phyloP scores from a whole-genome alignment of 2,113 vertebrate species.

The Aphelocoma coerulescens region DNA sequence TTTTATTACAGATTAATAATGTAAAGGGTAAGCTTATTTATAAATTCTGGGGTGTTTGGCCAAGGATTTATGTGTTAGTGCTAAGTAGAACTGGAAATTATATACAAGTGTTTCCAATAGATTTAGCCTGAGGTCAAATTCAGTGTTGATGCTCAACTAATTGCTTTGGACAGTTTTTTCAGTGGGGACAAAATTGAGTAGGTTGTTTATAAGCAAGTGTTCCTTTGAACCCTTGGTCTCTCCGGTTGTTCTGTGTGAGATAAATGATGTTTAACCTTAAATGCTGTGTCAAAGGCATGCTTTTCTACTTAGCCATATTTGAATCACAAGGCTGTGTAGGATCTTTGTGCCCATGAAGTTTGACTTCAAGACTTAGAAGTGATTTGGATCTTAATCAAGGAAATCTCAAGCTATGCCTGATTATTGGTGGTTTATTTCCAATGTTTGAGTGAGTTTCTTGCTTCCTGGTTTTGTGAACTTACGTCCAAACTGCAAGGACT shows the following conservation, averaged over 20 bases:
- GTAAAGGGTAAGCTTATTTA: background rate
- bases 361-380: background rate
- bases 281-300: background rate
- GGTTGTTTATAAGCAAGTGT: slow-evolving; percentile 35
- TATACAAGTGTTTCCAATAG: slow-evolving; percentile 1
- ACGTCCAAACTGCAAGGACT: background rate
- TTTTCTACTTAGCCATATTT: background rate
- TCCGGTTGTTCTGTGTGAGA: background rate
- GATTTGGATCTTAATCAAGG: background rate
- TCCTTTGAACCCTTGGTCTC: slow-evolving; percentile 23
- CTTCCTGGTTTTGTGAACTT: background rate
- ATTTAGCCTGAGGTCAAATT: background rate
- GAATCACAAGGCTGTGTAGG: background rate
- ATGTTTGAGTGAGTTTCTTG: background rate
- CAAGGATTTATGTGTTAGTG: background rate
- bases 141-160: background rate
- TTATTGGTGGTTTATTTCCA: background rate
- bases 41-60: background rate
- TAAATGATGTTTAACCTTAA: slow-evolving; percentile 23
- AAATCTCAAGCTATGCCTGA: background rate
- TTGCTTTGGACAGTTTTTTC: slow-evolving; percentile 49
- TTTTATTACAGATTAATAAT: background rate
- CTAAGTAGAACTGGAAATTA: background rate
- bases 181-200: slow-evolving; percentile 22
- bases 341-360: background rate